Percentiles rank a stretch among this genome's conserved stretches.
Evolutionary conservation across 2,797 vertebrate genomes (phyloP).

Genomic region (Sarcophilus harrisii): DNA sequence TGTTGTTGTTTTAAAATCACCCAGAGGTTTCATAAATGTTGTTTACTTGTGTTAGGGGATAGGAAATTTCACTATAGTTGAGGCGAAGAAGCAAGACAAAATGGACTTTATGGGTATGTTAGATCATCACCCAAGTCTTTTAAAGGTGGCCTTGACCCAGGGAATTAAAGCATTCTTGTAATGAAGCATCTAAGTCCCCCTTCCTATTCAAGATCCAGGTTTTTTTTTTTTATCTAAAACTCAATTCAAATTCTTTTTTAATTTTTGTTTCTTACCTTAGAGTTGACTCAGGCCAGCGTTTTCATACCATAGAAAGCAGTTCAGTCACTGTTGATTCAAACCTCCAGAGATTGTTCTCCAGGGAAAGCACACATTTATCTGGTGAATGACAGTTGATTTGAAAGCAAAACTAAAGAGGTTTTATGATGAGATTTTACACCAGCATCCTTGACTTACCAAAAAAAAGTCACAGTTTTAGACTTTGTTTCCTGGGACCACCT

Average conservation of each 20-base stretch:
- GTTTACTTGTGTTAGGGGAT: constrained; percentile 43
- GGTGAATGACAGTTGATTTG: constrained; percentile 19
- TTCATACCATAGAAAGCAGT: background rate
- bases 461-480: background rate
- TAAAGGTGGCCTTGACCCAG: constrained; percentile 39
- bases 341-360: background rate
- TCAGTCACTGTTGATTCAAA: background rate
- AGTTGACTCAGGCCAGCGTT: background rate
- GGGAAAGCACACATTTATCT: background rate
- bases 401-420: fast-evolving
- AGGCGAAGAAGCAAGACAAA: constrained; percentile 26
- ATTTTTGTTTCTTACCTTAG: background rate
- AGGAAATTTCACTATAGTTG: constrained; percentile 66
- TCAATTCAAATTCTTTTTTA: constrained; percentile 28
- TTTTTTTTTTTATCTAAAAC: constrained; percentile 9
- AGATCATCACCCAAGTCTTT: constrained; percentile 17
- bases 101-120: constrained; percentile 32
- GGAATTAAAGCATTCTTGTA: constrained; percentile 24
- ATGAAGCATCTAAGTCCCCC: background rate
- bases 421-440: constrained; percentile 5
- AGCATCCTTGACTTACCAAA: constrained; percentile 24
- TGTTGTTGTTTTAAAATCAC: constrained; percentile 44
- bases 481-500: background rate
- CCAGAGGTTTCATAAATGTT: constrained; percentile 59
- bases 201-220: background rate